Evolutionary conservation across 2,797 vertebrate genomes (phyloP), one percentile per base, ranked within the genome.

Genomic region (Girardinus metallicus): DNA sequence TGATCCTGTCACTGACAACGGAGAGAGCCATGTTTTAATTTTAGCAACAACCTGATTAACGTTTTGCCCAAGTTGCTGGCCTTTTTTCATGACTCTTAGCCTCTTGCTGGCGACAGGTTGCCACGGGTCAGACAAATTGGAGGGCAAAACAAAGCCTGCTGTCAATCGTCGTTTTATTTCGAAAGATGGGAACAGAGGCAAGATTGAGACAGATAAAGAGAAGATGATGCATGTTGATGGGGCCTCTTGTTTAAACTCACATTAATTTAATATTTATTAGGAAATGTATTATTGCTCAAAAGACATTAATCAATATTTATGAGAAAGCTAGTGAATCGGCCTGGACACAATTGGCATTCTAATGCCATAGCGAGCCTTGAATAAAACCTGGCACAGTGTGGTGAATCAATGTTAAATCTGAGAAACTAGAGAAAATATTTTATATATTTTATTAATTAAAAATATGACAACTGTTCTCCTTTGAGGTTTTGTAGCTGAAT

Each of bases 221-320:
- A 44, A 13, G 44, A 73, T 53, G 78, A 76, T 80, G 73, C 70
- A 72, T 73, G 81, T 78, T 81, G 80, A 84, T 78, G 31, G 36
- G 49, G 44, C 55, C 73, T 87, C 84, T 76, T 72, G 49, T 86
- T 90, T 85, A 85, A 90, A 75, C 83, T 85, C 70, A 80, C 66
- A 78, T 79, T 80, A 74, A 82, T 89, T 79, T 77, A 84, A 73
- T 86, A 86, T 89, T 87, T 86, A 88, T 87, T 82, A 66, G 76
- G 72, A 78, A 80, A 51, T 83, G 75, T 77, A 85, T 88, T 83
- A 85, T 87, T 88, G 29, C 57, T 71, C 87, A 80, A 87, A 81
- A 78, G 73, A 84, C 81, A 60, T 44, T 80, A n/a, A 86, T 87
- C 84, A 87, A 88, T 90, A 90, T 90, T 88, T 88, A 87, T 87